Evolutionary conservation across 2,888 invertebrate genomes (phyloP).

Genomic region (Galerucella nymphaeae): DNA sequence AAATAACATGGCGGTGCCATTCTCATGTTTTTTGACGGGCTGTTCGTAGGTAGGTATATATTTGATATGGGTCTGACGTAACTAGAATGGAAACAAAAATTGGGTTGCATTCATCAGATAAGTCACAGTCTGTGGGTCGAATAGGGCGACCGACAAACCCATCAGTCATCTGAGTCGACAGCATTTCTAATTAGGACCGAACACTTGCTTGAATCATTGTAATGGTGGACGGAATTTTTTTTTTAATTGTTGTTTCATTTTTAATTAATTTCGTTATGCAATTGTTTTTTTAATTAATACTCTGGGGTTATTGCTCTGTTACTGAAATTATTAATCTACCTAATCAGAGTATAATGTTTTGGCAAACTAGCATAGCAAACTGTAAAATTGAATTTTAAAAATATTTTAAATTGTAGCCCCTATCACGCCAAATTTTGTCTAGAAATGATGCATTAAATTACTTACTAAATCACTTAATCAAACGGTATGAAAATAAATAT

Average conservation of each 20-base stretch:
- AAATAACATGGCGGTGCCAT: conserved; percentile 42
- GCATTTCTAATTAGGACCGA: conserved; percentile 63
- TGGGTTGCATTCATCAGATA: conserved; percentile 51
- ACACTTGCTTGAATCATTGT: conserved; percentile 52
- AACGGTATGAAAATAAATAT: too few relatives aligned
- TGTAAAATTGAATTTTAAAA: neutral
- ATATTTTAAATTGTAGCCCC: neutral
- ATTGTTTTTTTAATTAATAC: conserved; percentile 12
- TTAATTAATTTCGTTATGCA: conserved; percentile 22
- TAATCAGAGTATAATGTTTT: neutral
- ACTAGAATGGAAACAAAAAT: conserved; percentile 55
- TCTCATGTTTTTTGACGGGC: conserved; percentile 59
- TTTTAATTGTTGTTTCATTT: conserved; percentile 24
- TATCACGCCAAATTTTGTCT: neutral
- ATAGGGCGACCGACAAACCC: conserved; percentile 53
- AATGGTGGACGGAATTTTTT: conserved; percentile 47
- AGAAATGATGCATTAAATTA: too few relatives aligned
- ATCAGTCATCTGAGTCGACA: conserved; percentile 62
- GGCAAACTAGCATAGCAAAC: neutral
- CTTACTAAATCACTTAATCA: too few relatives aligned
- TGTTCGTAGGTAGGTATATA: conserved; percentile 58
- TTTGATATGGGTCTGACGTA: conserved; percentile 65
- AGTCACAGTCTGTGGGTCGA: conserved; percentile 53
- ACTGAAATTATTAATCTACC: neutral
- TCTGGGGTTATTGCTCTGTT: neutral